Evolutionary conservation across 92 coral and sea anemone genomes (phyloP), one percentile per base, ranked within the genome.

Genomic region (Nematostella vectensis): DNA sequence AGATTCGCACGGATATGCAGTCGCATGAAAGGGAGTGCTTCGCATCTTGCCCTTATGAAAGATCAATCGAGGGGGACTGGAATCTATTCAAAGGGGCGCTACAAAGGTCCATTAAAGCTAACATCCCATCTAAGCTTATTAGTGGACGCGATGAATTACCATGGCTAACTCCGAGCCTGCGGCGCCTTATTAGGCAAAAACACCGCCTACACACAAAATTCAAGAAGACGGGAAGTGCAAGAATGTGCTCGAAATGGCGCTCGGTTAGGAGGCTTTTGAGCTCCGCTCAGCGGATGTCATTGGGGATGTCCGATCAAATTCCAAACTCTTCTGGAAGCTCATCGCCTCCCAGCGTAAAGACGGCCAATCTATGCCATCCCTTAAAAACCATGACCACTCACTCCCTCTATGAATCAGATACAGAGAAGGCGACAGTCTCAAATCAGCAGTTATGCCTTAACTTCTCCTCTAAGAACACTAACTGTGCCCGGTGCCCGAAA

Each of bases 71-170:
- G 63, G 63, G 55, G 31, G 78, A 71, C 70, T 71, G 71, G 58
- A 13, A 28, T 19, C 28, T 19, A 31, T 43, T 71, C 30, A 63
- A 71, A 26, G 64, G 21, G 20, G 63, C 71, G 2, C 13, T 72
- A 2, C 55, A 54, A 1, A 17, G 55, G 16, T n/a, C 66, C 24
- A 47, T 43, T 30, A 71, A 62, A 18, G 29, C 20, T 27, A 44
- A 36, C 22, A 51, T 72, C n/a, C 78, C 78, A 53, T 62, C 72
- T 10, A 63, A 72, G 31, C 8, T 42, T 4, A 42, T 72, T 47
- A 63, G 65, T 39, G 78, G 72, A 23, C 36, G 55, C n/a, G 72
- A 63, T 23, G 63, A 72, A 50, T 69, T 72, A 39, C 78, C 72
- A 24, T 72, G 72, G 71, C 55, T 72, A 37, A 24, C 59, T 3